phyloP scores from a whole-genome alignment of 2,113 vertebrate species.

The Nothocercus nigrocapillus region DNA sequence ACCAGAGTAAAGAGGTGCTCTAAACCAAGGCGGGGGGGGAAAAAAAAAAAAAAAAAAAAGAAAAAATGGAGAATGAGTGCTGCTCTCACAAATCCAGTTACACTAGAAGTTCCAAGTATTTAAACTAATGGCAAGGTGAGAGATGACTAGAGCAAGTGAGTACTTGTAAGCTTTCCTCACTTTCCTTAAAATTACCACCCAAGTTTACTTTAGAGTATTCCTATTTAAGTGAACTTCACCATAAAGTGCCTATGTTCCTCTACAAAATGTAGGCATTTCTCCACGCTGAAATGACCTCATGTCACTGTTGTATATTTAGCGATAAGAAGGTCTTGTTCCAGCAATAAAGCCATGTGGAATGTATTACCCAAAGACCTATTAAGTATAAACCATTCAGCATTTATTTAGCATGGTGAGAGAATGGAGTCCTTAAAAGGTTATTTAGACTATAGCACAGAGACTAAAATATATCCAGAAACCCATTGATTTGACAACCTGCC shows the following conservation, averaged over 20 bases:
- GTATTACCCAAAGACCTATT: slow-evolving; percentile 44
- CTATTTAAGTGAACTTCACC: background rate
- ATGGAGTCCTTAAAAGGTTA: slow-evolving; percentile 64
- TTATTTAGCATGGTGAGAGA: slow-evolving; percentile 43
- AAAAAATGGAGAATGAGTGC: background rate
- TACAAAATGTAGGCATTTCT: slow-evolving; percentile 16
- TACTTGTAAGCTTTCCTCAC: background rate
- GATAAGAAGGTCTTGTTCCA: slow-evolving; percentile 36
- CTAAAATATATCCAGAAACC: slow-evolving; percentile 43
- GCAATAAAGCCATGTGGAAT: slow-evolving; percentile 35
- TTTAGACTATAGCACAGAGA: background rate
- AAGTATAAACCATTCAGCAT: slow-evolving; percentile 34
- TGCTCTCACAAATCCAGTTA: background rate
- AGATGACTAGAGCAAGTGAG: background rate
- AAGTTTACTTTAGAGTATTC: background rate
- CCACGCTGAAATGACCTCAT: background rate
- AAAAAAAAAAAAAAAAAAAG: background rate
- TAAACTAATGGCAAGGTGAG: background rate
- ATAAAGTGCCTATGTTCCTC: background rate
- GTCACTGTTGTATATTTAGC: slow-evolving; percentile 34
- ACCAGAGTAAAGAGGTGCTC: background rate
- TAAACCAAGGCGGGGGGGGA: background rate
- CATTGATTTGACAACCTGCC: slow-evolving; percentile 50
- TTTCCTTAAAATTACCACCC: background rate
- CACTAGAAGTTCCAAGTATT: background rate